Conservation (phyloP, 2,888 invertebrate species). For the Machimus rusticus region DNA sequence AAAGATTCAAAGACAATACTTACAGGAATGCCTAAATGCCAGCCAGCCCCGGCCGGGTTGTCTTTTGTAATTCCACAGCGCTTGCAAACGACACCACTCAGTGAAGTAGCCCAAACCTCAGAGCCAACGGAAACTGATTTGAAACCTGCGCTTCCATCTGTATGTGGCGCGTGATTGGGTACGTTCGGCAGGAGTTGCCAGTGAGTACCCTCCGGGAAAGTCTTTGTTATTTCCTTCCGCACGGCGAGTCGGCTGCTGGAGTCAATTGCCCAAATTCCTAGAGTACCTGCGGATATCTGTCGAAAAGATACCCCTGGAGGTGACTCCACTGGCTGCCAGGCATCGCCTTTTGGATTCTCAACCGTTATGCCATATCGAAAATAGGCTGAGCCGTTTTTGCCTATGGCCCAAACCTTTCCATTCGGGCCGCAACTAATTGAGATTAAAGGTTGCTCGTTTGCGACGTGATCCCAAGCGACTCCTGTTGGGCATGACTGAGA, state of each 20-base stretch:
- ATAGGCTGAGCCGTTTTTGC: conserved; percentile 83
- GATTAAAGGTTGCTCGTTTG: conserved; percentile 80
- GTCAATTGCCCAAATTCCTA: conserved; percentile 84
- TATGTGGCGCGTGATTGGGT: conserved; percentile 68
- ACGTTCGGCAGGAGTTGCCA: conserved; percentile 77
- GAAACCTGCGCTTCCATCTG: conserved; percentile 67
- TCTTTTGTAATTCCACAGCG: conserved; percentile 77
- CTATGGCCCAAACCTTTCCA: conserved; percentile 83
- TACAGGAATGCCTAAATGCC: conserved; percentile 74
- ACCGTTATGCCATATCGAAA: conserved; percentile 78
- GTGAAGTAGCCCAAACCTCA: conserved; percentile 80
- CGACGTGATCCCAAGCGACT: conserved; percentile 63
- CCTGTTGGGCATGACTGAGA: conserved; percentile 77
- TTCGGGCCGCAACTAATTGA: conserved; percentile 74
- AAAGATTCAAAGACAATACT: conserved; percentile 25
- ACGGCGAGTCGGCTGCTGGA: conserved; percentile 76
- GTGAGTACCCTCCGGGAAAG: conserved; percentile 82
- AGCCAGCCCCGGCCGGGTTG: conserved; percentile 78
- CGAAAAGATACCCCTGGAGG: conserved; percentile 73
- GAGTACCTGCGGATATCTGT: conserved; percentile 75
- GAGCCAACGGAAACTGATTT: conserved; percentile 76
- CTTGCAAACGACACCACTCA: conserved; percentile 73
- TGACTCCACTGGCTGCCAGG: conserved; percentile 83
- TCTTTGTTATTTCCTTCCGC: conserved; percentile 76
- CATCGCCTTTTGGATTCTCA: conserved; percentile 72